These are phyloP conservation scores for Pseudochromis fuscus DNA, from an alignment of 2,797 vertebrate genomes.

Conservation along the genomic window DNA sequence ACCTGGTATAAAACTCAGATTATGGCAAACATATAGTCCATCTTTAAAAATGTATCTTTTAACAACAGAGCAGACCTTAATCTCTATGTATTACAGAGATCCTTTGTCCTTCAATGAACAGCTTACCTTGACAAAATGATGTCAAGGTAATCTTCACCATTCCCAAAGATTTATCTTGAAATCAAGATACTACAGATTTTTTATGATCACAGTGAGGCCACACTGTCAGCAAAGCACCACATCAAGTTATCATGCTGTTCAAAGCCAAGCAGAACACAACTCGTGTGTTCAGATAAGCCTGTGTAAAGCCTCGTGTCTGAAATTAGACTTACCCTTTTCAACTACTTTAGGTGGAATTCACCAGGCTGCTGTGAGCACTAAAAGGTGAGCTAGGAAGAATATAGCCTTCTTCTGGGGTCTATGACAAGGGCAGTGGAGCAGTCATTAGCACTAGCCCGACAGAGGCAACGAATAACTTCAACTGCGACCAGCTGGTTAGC, in stretches of 20 bases:
- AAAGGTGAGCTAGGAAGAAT: conserved; percentile 31
- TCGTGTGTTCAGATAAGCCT: conserved; percentile 8
- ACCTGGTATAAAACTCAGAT: neutral
- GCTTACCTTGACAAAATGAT: neutral
- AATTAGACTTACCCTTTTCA: conserved; percentile 15
- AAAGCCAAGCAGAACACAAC: conserved; percentile 2
- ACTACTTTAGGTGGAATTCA: conserved; percentile 37
- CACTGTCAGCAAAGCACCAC: neutral
- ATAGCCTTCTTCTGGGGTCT: conserved; percentile 26
- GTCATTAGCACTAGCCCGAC: conserved; percentile 59
- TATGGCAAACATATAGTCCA: neutral
- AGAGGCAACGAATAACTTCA: conserved; percentile 39
- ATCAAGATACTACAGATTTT: neutral
- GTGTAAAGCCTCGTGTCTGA: conserved; percentile 16
- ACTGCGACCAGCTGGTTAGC: conserved; percentile 43
- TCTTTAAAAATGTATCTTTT: neutral
- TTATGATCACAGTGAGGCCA: neutral
- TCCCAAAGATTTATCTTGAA: conserved; percentile 2
- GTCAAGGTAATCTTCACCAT: neutral
- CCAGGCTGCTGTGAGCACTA: conserved; percentile 20
- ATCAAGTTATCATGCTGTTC: neutral
- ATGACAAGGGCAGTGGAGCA: conserved; percentile 25
- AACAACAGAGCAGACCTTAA: too few relatives aligned
- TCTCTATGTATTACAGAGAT: too few relatives aligned
- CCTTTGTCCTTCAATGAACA: too few relatives aligned